Base-by-base conservation (phyloP, 2,888 invertebrate genomes). In the Eutolmus rufibarbis region DNA sequence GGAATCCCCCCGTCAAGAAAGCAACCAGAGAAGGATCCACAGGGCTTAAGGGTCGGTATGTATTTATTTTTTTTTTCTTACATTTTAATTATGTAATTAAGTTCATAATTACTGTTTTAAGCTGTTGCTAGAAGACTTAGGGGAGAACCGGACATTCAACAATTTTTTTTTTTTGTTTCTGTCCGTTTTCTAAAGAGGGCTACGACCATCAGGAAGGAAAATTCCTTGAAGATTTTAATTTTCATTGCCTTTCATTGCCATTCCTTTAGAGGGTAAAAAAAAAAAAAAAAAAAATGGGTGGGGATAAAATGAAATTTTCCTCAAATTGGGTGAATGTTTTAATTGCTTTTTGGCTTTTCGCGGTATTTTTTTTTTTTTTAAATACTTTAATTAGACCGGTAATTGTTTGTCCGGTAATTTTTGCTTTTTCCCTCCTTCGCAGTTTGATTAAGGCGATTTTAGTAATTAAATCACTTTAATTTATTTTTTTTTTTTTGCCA, bases 1-100 rank as follows among this genome's bases (percentile, higher is more conserved):
- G 16, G 51, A n/a, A 66, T 66, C 66, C 66, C 66, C 66, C 66
- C 28, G 3, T 4, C 66, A 66, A 66, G 3, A 66, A 19, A 66
- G 19, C 19, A 56, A 16, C n/a, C 56, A 16, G 19, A 56, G 19
- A 56, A 8, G 14, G 23, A 28, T 66, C 66, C 28, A 1, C 19
- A 46, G 14, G 66, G 23, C 37, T 34, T 57, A 79, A 23, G 40
- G 82, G 66, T 9, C 40, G 9, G 8, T 28, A 23, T 23, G n/a
- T n/a, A n/a, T 57, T 23, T 23, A 14, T 16, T 56, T 56, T 5
- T 16, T 56, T 19, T 19, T 19, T 66, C 66, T 78, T 56, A 86
- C 56, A 86, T 86, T 86, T 86, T 86, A 86, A 78, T 86, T 86
- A 66, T 43, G 86, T 66, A 86, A 86, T 86, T 86, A 79, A 86